Conservation (phyloP, 2,113 vertebrate genomes). For the Percina caprodes region DNA sequence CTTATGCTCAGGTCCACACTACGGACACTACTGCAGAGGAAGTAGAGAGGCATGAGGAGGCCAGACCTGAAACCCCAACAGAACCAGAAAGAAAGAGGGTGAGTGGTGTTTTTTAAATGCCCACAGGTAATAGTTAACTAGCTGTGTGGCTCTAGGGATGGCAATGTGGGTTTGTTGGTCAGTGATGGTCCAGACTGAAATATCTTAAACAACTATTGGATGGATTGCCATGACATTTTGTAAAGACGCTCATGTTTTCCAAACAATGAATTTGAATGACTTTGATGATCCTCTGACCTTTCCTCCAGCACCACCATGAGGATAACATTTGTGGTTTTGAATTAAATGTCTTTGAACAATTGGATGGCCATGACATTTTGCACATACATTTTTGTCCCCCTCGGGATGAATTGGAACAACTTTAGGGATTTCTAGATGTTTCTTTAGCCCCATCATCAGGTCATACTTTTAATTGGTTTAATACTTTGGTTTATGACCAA, state of each 20-base stretch:
- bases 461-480: not conserved
- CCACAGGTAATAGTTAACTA: not conserved
- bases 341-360: not conserved
- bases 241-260: not conserved
- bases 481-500: not conserved
- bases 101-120: slow-evolving; percentile 34
- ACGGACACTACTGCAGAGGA: slow-evolving; percentile 17
- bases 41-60: not conserved
- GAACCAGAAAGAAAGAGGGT: slow-evolving; percentile 73
- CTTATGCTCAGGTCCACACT: slow-evolving; percentile 37
- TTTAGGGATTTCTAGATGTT: not conserved
- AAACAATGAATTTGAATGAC: not conserved
- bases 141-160: not conserved
- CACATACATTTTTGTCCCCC: not conserved
- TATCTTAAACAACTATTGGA: not conserved
- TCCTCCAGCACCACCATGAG: no score
- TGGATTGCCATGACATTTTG: not conserved
- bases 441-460: not conserved
- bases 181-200: not conserved
- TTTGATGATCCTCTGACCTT: no score
- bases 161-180: not conserved
- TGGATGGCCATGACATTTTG: not conserved
- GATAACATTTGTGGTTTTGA: not conserved
- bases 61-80: slow-evolving; percentile 39
- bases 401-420: not conserved